Evolutionary conservation across 2,113 vertebrate species (phyloP), one percentile per base, ranked within the genome.

Genomic region (Pheucticus melanocephalus): DNA sequence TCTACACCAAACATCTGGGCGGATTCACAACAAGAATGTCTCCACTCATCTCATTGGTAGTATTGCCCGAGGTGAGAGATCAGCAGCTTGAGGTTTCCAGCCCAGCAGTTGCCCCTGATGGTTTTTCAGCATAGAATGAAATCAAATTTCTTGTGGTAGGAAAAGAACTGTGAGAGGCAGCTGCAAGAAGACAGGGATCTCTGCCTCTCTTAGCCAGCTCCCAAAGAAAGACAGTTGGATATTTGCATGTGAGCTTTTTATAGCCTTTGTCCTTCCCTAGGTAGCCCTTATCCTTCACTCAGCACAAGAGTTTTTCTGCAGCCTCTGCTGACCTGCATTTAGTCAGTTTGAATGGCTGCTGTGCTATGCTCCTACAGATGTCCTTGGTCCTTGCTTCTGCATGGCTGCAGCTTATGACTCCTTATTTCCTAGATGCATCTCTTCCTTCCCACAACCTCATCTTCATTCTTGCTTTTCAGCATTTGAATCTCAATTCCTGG

Each of bases 11-110:
- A 99, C 99, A 3, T 99, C 98, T 2, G 99, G 99, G 73, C 98
- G 99, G 75, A 99, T 99, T 94, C 99, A 99, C 97, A 99, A 99
- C 97, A 99, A 99, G 96, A 99, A 99, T 1, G 99, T 99, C 69
- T 99, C 99, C 78, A 99, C 99, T 71, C 99, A 99, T 81, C 98
- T 99, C 1, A 98, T 99, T 39, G 99, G 99, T 72, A 99, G 98
- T 98, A 99, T 99, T 88, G 98, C 98, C 98, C 93, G 92, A 92
- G 98, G 98, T 98, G 69, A 95, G 96, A 64, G 54, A n/a, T 28
- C 4, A 42, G 24, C 65, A 73, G 14, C 50, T 15, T 63, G 44
- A 51, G 31, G 6, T 42, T 35, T 86, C 24, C 56, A 35, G 23
- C 35, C 30, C 59, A 66, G 14, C 37, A 68, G 25, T 24, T 81